Conservation (phyloP, 2,888 invertebrate species). For the Amiota minor region DNA sequence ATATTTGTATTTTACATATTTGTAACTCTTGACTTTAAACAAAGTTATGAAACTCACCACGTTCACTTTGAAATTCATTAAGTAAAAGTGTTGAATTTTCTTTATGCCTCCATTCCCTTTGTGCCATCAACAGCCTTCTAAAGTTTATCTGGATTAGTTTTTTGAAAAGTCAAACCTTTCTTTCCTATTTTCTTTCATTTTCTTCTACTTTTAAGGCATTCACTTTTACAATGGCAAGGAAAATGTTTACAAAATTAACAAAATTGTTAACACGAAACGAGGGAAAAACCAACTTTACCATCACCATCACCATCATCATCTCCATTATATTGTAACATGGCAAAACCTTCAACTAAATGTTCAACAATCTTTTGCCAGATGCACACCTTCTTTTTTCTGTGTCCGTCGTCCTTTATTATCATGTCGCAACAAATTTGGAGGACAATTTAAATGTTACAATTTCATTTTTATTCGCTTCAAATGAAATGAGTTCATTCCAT, state of each 20-base stretch:
- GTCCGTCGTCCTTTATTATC: slow-evolving; percentile 22
- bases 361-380: neutral
- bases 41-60: too few relatives aligned
- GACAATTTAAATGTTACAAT: slow-evolving; percentile 55
- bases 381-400: neutral
- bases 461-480: slow-evolving; percentile 26
- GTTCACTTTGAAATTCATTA: slow-evolving; percentile 5
- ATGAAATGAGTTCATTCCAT: slow-evolving; percentile 18
- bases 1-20: too few relatives aligned
- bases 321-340: neutral
- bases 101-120: too few relatives aligned
- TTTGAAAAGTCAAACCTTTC: neutral
- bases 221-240: neutral
- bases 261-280: slow-evolving; percentile 17
- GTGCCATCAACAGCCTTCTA: too few relatives aligned
- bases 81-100: neutral
- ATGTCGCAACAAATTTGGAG: slow-evolving; percentile 47
- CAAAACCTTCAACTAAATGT: neutral
- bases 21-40: too few relatives aligned
- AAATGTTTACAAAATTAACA: slow-evolving; percentile 33
- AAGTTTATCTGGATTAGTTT: too few relatives aligned
- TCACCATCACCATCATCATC: neutral
- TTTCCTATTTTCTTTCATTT: slow-evolving; percentile 11
- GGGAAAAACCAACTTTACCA: neutral
- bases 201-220: neutral